Conservation (phyloP, 2,113 vertebrate genomes). For the Oplegnathus fasciatus region DNA sequence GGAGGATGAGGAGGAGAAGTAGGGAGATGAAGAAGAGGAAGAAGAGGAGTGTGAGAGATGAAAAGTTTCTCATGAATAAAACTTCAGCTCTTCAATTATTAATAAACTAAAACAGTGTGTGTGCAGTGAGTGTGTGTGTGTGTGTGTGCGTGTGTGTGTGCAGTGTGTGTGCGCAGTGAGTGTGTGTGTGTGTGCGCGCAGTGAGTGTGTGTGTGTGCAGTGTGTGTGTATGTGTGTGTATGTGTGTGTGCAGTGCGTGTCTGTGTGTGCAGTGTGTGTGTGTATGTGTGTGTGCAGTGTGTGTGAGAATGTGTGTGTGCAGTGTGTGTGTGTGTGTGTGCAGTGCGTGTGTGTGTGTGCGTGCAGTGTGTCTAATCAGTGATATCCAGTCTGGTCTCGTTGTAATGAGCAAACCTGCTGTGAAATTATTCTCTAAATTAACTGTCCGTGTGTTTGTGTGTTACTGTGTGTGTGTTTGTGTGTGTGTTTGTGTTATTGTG, state of each 20-base stretch:
- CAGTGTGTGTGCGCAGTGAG: neutral
- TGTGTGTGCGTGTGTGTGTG: neutral
- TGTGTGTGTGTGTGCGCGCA: neutral
- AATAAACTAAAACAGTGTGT: neutral
- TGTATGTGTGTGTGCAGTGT: neutral
- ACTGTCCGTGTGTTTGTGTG: neutral
- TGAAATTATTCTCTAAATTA: slow-evolving; percentile 37
- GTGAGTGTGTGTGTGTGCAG: neutral
- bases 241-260: neutral
- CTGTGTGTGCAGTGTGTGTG: neutral
- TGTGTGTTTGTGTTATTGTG: slow-evolving; percentile 3
- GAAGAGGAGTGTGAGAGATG: neutral
- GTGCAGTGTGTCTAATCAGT: slow-evolving; percentile 7
- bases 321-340: neutral
- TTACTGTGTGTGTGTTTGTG: neutral
- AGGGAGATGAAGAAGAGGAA: neutral
- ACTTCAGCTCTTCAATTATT: slow-evolving; percentile 24
- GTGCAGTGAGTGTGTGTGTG: neutral
- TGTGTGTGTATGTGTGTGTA: neutral
- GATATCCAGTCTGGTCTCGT: slow-evolving; percentile 12
- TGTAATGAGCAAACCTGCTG: slow-evolving; percentile 27
- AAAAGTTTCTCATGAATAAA: slow-evolving; percentile 1
- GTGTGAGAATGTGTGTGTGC: neutral
- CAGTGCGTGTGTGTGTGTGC: neutral
- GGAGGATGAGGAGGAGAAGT: neutral